Base-by-base conservation (phyloP, 2,888 invertebrate genomes). In the Pediacus dermestoides region DNA sequence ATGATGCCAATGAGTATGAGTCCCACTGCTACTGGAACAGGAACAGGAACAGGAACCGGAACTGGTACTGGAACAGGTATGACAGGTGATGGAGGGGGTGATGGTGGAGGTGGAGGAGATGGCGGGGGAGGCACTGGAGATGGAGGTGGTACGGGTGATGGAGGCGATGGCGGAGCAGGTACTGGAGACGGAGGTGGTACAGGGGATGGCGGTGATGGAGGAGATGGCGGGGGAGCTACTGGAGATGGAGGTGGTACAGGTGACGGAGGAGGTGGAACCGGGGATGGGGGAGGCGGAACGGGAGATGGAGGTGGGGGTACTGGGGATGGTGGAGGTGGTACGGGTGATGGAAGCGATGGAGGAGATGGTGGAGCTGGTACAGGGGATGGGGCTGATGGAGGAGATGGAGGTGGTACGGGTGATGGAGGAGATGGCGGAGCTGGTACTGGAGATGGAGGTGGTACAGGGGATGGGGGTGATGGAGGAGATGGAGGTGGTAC, bases 1-100 rank as follows among this genome's bases (percentile, higher is more conserved):
- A 64, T 71, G 68, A 70, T 71, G 63, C 68, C 72, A 1, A 68
- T 72, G 68, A 64, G 62, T 48, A 62, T 67, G 63, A 59, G 53
- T 45, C 62, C 63, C 12, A 63, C 64, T 23, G 60, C 73, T 1
- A 75, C 75, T 15, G 74, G 72, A 28, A 66, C 69, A 6, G 72
- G 74, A n/a, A 66, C 70, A 39, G 53, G 67, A 71, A 45, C 40
- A n/a, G 16, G 67, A 68, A 36, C 43, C 60, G 11, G 58, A 33
- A 60, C 51, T 28, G 61, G 61, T 7, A 61, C 15, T 33, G 50
- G 38, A 31, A 35, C 34, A 25, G 42, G 41, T 11, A 46, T 18
- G 13, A 47, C 38, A 22, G 49, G 36, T 15, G 40, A 11, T 42
- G 32, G 11, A 37, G 31, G 28, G 9, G 39, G 22, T 18, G 15